A percentile compares a stretch with the other conserved stretches of the same genome.
Conservation (phyloP, 2,797 vertebrate genomes). For the Microtus californicus region DNA sequence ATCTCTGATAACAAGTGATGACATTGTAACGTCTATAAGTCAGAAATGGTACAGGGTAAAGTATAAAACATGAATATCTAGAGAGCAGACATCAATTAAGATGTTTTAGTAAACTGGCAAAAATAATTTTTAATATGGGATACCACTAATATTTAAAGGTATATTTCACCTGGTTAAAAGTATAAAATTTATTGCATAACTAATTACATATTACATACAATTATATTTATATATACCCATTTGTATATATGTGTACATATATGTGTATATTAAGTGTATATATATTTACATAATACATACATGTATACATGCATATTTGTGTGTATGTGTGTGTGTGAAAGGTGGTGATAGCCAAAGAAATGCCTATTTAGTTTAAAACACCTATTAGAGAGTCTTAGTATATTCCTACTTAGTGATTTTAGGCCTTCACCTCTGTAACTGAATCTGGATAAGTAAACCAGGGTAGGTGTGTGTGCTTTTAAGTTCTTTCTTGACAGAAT, state of each 20-base stretch:
- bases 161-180: slow-evolving; percentile 1
- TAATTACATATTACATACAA: not conserved
- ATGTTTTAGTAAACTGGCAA: slow-evolving; percentile 47
- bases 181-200: not conserved
- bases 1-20: not conserved
- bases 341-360: slow-evolving; percentile 55
- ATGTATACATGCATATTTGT: not conserved
- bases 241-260: not conserved
- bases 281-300: too few relatives aligned
- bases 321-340: not conserved
- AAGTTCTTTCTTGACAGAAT: slow-evolving; percentile 67
- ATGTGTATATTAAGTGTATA: not conserved
- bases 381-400: not conserved
- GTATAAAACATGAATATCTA: not conserved
- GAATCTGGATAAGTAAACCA: slow-evolving; percentile 72
- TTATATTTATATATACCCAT: not conserved
- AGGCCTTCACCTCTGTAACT: slow-evolving; percentile 56
- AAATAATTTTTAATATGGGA: slow-evolving; percentile 13
- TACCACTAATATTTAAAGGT: not conserved
- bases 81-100: not conserved
- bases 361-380: slow-evolving; percentile 57
- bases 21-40: not conserved
- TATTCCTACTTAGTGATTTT: slow-evolving; percentile 45
- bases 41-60: not conserved
- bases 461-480: slow-evolving; percentile 71